A percentile compares a stretch with the other conserved stretches of the same genome.
phyloP scores from a whole-genome alignment of 2,888 invertebrate species.

The Caenorhabditis sp. region DNA sequence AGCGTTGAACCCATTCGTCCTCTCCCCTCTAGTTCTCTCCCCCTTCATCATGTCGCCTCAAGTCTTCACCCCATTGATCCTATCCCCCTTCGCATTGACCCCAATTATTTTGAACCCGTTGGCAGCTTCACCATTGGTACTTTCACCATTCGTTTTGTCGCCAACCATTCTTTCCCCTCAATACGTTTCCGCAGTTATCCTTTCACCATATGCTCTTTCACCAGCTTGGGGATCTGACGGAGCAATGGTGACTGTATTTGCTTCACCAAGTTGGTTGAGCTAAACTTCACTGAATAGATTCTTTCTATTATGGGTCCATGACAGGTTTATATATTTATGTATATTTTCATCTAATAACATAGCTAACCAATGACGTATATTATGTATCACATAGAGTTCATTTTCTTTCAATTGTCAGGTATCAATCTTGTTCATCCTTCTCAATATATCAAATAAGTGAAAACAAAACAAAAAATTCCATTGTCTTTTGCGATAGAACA shows the following conservation, averaged over 20 bases:
- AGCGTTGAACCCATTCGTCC: conserved; percentile 42
- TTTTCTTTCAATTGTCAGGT: too few species aligned
- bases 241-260: conserved; percentile 38
- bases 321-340: too few species aligned
- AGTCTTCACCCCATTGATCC: conserved; percentile 53
- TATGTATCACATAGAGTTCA: too few species aligned
- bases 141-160: conserved; percentile 55
- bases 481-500: too few species aligned
- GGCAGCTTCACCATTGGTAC: conserved; percentile 45
- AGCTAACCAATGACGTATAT: too few species aligned
- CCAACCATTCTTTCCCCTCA: conserved; percentile 59
- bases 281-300: too few species aligned
- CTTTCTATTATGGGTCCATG: too few species aligned
- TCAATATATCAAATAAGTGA: too few species aligned
- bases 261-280: conserved; percentile 44
- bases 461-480: too few species aligned
- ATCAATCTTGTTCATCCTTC: too few species aligned
- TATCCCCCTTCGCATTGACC: conserved; percentile 48
- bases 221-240: conserved; percentile 41
- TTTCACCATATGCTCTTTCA: conserved; percentile 49
- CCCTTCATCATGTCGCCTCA: conserved; percentile 60
- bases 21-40: conserved; percentile 46
- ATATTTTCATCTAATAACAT: too few species aligned
- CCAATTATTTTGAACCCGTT: conserved; percentile 47
- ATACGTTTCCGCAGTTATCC: conserved; percentile 37